Evolutionary conservation across 2,797 vertebrate species (phyloP).

Genomic region (Emydoidea blandingii): DNA sequence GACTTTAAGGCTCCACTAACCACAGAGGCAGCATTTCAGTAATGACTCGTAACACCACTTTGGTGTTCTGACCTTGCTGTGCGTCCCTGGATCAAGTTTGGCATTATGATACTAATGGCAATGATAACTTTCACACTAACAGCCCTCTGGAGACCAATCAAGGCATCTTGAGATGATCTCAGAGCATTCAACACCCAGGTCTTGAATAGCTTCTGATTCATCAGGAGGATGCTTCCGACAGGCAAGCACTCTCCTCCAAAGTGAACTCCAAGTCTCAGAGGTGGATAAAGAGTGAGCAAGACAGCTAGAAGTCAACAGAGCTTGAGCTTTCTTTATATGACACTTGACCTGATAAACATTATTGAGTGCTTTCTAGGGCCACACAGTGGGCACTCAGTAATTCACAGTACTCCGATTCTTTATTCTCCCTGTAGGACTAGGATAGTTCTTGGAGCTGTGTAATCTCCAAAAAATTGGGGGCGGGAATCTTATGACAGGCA

Average conservation of each 20-base stretch:
- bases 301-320: not conserved
- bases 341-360: constrained; percentile 40
- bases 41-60: constrained; percentile 40
- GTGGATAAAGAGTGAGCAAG: constrained; percentile 2
- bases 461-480: not conserved
- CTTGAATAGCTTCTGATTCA: constrained; percentile 35
- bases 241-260: not conserved
- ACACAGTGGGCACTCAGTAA: constrained; percentile 5
- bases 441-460: constrained; percentile 24
- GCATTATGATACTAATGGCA: constrained; percentile 21
- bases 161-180: constrained; percentile 55
- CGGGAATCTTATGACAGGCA: fast-evolving
- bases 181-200: not conserved
- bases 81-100: constrained; percentile 59
- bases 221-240: constrained; percentile 3
- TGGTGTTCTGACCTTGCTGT: constrained; percentile 37
- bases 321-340: constrained; percentile 25
- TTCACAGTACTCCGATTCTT: not conserved
- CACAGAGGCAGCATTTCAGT: constrained; percentile 41
- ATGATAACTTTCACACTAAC: constrained; percentile 45
- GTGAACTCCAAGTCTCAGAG: not conserved
- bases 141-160: constrained; percentile 40
- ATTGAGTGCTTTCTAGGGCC: not conserved
- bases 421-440: not conserved
- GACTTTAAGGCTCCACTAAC: constrained; percentile 18